Conservation (phyloP, 2,888 invertebrate species). For the Desoria tigrina region DNA sequence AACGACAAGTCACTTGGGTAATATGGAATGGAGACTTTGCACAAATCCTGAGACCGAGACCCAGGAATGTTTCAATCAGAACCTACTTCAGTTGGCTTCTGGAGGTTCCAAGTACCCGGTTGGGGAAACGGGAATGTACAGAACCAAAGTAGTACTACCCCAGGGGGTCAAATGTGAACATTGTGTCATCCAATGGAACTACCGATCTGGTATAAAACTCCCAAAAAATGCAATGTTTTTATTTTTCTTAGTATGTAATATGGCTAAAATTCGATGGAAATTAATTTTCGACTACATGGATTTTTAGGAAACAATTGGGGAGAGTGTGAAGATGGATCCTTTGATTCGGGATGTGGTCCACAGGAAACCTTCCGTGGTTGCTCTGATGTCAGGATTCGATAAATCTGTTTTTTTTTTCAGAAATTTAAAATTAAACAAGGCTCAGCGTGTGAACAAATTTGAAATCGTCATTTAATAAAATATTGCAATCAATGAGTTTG, state of each 20-base stretch:
- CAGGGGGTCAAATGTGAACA: conserved; percentile 19
- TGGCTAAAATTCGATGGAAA: too few relatives aligned
- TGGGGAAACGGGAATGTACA: conserved; percentile 2
- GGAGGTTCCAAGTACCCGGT: conserved; percentile 23
- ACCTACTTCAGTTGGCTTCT: conserved; percentile 34
- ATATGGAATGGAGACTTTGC: conserved; percentile 32
- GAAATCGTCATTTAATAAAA: too few relatives aligned
- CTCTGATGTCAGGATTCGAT: conserved; percentile 11
- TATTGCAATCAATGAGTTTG: too few relatives aligned
- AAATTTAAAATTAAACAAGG: not conserved
- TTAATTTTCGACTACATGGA: too few relatives aligned
- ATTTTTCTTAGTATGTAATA: too few relatives aligned
- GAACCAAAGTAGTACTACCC: conserved; percentile 10
- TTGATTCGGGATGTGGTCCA: conserved; percentile 23
- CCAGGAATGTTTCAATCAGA: conserved; percentile 37
- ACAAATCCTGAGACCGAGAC: conserved; percentile 41
- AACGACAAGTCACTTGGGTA: conserved; percentile 13
- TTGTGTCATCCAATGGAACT: conserved; percentile 41
- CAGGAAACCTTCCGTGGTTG: conserved; percentile 19
- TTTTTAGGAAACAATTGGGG: conserved; percentile 27
- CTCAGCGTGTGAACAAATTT: too few relatives aligned
- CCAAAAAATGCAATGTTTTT: too few relatives aligned
- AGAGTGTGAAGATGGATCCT: conserved; percentile 23
- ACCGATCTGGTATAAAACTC: conserved; percentile 18
- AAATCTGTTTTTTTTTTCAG: not conserved